phyloP scores from a whole-genome alignment of 2,888 invertebrate genomes.

The Cryptus viduatorius region DNA sequence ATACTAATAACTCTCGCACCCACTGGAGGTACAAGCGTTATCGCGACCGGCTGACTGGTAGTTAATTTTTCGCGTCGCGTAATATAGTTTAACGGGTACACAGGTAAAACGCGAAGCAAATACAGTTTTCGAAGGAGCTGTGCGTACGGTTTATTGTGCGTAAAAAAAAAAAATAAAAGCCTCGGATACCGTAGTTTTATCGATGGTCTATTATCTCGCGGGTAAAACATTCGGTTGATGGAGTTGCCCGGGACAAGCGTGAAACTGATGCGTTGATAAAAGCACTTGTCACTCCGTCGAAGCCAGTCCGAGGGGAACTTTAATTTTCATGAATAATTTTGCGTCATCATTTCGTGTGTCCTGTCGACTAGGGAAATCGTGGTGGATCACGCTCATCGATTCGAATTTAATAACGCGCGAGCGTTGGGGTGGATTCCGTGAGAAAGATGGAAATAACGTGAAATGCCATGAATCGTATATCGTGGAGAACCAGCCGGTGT shows the following conservation, averaged over 20 bases:
- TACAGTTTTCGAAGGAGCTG: not conserved
- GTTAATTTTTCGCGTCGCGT: slow-evolving; percentile 34
- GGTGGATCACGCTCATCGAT: slow-evolving; percentile 11
- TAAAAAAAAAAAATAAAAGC: not conserved
- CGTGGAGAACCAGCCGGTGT: slow-evolving; percentile 1
- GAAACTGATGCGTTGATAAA: not conserved
- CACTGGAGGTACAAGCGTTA: not conserved
- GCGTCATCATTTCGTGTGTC: not conserved
- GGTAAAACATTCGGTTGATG: slow-evolving; percentile 5
- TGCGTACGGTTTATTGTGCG: too few relatives aligned
- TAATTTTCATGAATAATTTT: slow-evolving; percentile 47
- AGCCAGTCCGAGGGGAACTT: slow-evolving; percentile 12
- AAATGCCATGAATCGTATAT: not conserved
- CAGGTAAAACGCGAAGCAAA: too few relatives aligned
- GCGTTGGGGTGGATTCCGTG: not conserved
- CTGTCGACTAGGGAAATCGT: slow-evolving; percentile 10
- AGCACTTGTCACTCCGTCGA: slow-evolving; percentile 10
- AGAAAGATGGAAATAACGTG: slow-evolving; percentile 13
- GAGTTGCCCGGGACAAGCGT: slow-evolving; percentile 17
- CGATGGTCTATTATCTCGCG: not conserved
- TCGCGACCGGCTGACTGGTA: not conserved
- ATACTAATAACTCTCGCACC: slow-evolving; percentile 45
- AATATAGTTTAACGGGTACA: not conserved
- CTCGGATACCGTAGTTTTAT: not conserved
- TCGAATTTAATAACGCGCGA: slow-evolving; percentile 40